Base-by-base conservation (phyloP, 2,113 vertebrate species). In the Melospiza georgiana region DNA sequence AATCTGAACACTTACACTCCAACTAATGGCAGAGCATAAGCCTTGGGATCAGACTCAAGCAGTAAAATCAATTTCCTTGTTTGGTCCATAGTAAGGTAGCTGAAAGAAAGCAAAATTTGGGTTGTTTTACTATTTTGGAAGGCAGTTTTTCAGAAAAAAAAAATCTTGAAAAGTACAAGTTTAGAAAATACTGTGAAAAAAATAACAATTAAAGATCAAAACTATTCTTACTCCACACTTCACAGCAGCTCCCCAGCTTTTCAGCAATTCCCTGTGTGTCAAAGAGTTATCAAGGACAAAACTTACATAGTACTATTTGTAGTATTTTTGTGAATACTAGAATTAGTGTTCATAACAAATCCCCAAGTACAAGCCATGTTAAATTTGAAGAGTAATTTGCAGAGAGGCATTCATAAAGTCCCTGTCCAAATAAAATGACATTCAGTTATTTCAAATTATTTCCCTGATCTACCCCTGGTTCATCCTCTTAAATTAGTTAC, bases 71-170 rank as follows among this genome's bases (percentile, higher is more conserved):
- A 95, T 93, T 99, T 99, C 41, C 99, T 97, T 83, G 98, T 99
- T 95, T 99, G 99, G 94, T 99, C 99, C 99, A 99, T 99, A 46
- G 99, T 99, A 94, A 99, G 97, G 89, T 98, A 99, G 43, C 99
- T 99, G 97, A 96, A 96, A 97, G 2, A 95, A 84, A 96, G 84
- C 37, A 97, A 49, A 87, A 92, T 12, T 48, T 58, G 22, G 11
- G 1, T 0, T 39, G 16, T 14, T 63, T 63, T 15, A 80, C 10
- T n/a, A 48, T 57, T 92, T 69, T 52, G 13, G 58, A 91, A 86
- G 31, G 12, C 4, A 74, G 15, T 21, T 55, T 67, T 76, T 80
- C 31, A 77, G 18, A 23, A 69, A 66, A 52, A 35, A 62, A 68
- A 55, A 23, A 48, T 7, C 8, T 15, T 4, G 55, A 71, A 2